Conservation (phyloP, 2,888 invertebrate species). For the Perizoma flavofasciatum region DNA sequence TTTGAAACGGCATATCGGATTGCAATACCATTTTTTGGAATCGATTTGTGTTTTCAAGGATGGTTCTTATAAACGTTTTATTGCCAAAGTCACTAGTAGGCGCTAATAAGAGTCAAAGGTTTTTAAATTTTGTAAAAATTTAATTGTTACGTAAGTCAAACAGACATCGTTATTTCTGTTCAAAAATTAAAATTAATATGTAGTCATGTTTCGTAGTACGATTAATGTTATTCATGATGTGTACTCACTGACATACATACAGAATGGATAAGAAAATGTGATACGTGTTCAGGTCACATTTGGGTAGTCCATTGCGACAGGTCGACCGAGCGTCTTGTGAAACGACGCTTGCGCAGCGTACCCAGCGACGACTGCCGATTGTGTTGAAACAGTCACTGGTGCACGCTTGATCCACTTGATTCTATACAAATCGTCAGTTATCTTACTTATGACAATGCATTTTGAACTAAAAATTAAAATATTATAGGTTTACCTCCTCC, state of each 20-base stretch:
- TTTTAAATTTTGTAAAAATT: too few species aligned
- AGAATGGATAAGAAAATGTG: slow-evolving; percentile 65
- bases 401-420: slow-evolving; percentile 55
- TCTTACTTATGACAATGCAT: neutral
- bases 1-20: too few species aligned
- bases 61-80: too few species aligned
- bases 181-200: neutral
- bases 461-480: neutral
- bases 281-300: slow-evolving; percentile 82
- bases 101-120: too few species aligned
- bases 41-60: too few species aligned
- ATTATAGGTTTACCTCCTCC: too few species aligned
- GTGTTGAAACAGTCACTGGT: slow-evolving; percentile 74
- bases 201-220: slow-evolving; percentile 11
- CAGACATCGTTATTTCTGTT: too few species aligned
- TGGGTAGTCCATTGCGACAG: slow-evolving; percentile 81
- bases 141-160: too few species aligned
- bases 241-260: slow-evolving; percentile 40
- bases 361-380: slow-evolving; percentile 68
- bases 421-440: slow-evolving; percentile 13
- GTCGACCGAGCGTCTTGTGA: slow-evolving; percentile 80
- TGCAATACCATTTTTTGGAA: too few species aligned
- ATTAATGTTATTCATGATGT: slow-evolving; percentile 21
- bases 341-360: slow-evolving; percentile 80
- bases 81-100: too few species aligned